These are phyloP conservation scores for Meghimatium bilineatum DNA, from an alignment of 2,888 invertebrate genomes.

Conservation along the genomic window DNA sequence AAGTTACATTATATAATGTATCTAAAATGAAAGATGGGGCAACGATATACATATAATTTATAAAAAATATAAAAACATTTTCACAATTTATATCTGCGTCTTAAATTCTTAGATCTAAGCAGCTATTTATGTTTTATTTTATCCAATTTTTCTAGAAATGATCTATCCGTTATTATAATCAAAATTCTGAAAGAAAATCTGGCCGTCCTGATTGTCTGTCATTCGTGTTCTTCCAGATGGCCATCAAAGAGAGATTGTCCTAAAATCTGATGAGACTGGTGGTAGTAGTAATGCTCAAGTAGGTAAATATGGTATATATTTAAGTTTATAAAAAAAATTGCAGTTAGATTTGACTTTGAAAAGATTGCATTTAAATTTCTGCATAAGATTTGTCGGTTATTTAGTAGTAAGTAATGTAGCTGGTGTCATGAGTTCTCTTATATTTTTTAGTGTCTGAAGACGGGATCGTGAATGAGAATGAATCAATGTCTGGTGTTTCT, in stretches of 20 bases:
- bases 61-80: not conserved
- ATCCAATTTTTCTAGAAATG: not conserved
- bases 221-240: conserved; percentile 39
- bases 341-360: not conserved
- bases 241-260: not conserved
- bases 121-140: not conserved
- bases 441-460: no score
- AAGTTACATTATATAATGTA: not conserved
- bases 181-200: conserved; percentile 28
- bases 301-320: not conserved
- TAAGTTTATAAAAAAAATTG: not conserved
- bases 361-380: not conserved
- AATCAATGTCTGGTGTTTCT: no score
- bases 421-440: no score
- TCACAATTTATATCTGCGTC: not conserved
- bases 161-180: conserved; percentile 6
- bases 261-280: not conserved
- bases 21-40: not conserved
- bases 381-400: not conserved
- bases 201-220: conserved; percentile 29
- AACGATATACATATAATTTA: not conserved
- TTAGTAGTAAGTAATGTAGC: no score
- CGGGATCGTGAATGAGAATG: no score
- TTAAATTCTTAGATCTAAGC: not conserved
- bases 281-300: not conserved